phyloP scores from a whole-genome alignment of 2,113 vertebrate species.

The Copsychus sechellarum region DNA sequence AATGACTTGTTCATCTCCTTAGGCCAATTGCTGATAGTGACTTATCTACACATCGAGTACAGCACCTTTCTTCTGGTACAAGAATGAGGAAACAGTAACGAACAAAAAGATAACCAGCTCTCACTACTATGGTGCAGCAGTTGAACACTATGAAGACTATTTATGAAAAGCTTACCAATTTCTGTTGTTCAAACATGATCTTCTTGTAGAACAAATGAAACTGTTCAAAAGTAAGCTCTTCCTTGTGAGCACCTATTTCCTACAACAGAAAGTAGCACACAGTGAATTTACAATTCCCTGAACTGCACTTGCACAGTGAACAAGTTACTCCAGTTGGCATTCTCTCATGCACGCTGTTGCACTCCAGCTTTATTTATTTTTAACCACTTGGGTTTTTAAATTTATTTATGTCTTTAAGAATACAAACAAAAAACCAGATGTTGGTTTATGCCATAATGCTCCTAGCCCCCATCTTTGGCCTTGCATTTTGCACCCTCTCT shows the following conservation, averaged over 20 bases:
- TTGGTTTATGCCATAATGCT: not conserved
- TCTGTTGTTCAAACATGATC: conserved; percentile 95
- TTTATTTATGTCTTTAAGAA: not conserved
- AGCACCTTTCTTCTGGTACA: not conserved
- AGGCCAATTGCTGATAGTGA: not conserved
- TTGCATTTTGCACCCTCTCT: not conserved
- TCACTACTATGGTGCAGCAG: not conserved
- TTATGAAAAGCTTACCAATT: conserved; percentile 75
- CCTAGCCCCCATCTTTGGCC: not conserved
- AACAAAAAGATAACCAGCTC: not conserved
- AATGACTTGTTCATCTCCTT: not conserved
- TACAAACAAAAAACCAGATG: not conserved
- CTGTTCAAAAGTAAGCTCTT: conserved; percentile 91
- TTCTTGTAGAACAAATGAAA: conserved; percentile 96
- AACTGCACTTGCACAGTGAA: not conserved
- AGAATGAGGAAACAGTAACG: not conserved
- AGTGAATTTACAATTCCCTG: not conserved
- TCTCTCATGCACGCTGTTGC: not conserved
- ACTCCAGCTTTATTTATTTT: not conserved
- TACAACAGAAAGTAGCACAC: conserved; percentile 50
- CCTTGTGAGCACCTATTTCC: conserved; percentile 88
- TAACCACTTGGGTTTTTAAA: not conserved
- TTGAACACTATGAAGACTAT: not conserved
- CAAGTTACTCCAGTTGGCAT: not conserved
- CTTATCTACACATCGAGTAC: not conserved